Evolutionary conservation across 2,113 vertebrate species (phyloP), one percentile per base, ranked within the genome.

Genomic region (Podiceps cristatus): DNA sequence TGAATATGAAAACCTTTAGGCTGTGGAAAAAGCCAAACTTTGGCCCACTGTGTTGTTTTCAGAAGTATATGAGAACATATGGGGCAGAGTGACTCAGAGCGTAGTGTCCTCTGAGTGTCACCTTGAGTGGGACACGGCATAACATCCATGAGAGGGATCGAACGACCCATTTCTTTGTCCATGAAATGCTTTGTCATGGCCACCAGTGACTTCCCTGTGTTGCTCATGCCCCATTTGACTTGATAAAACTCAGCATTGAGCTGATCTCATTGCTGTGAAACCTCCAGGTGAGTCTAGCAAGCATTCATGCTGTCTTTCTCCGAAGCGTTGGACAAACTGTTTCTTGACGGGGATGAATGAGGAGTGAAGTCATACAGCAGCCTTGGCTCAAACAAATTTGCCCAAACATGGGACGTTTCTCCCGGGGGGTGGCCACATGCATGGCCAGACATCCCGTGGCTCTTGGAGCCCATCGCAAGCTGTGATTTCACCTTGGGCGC

Each of bases 21-120:
- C 95, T 96, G 96, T 96, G 97, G 97, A 97, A 97, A 97, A 97
- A 97, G 93, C 93, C 91, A 86, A 91, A 64, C 91, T 84, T 64
- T 81, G 86, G 85, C 82, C 91, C 88, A 45, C 11, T 44, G 83
- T 63, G 91, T 7, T 95, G 95, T 90, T 94, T 95, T 73, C 94
- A 95, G 76, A 91, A 95, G 67, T 79, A 59, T 55, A 73, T 78
- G 87, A 78, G 87, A 78, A 53, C 73, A 52, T 85, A 52, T 2
- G 4, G 81, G 85, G 49, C 76, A 68, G 71, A 86, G 24, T 96
- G 97, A 97, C 86, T 97, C 97, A 97, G 33, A 2, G 40, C 10
- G 35, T 19, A 40, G 44, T 22, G 77, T 60, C 28, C 67, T 66
- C 72, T 10, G 11, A 86, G 66, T 47, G 74, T 58, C 85, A 50